Base-by-base conservation (phyloP, 2,888 invertebrate species). In the Aphidoletes aphidimyza region DNA sequence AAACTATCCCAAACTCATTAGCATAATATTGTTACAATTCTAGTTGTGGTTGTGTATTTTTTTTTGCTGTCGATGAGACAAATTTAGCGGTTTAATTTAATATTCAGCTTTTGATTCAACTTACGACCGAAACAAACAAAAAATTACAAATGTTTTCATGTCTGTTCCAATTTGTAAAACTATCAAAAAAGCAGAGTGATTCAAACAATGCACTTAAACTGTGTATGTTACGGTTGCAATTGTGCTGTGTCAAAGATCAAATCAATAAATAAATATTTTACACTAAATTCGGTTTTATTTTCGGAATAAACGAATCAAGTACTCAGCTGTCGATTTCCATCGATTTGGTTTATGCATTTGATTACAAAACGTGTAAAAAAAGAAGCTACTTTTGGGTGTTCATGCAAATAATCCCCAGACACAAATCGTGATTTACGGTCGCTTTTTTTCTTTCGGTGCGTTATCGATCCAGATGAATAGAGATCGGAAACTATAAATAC, bases 261-360 rank as follows among this genome's bases (percentile, higher is more conserved):
- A 69, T 69, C 69, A 69, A 69, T 69, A 69, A 69, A 69, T 69
- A 69, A 69, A 69, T n/a, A 69, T 69, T 69, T 69, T 69, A 69
- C 69, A 69, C 30, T 69, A 69, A 69, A 69, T 69, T 69, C 69
- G 69, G 3, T 69, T 69, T 69, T 30, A 69, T 69, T 69, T 69
- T n/a, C n/a, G 42, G 34, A 30, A 69, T 14, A 30, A 6, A 54
- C 47, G 17, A 11, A 47, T 47, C 19, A 17, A 19, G 47, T 26
- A 26, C 30, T 69, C 69, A 69, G 69, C 69, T 69, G 69, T 14
- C 34, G 69, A 69, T 69, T 69, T 69, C 69, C 14, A 30, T 69
- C n/a, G 69, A 30, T 37, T n/a, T 81, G 14, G 14, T 78, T 36
- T n/a, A n/a, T 36, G n/a, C n/a, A 78, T 19, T 36, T 19, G 17